These are phyloP conservation scores for Sitta carolinensis DNA, from an alignment of 2,797 vertebrate species.

Conservation along the genomic window DNA sequence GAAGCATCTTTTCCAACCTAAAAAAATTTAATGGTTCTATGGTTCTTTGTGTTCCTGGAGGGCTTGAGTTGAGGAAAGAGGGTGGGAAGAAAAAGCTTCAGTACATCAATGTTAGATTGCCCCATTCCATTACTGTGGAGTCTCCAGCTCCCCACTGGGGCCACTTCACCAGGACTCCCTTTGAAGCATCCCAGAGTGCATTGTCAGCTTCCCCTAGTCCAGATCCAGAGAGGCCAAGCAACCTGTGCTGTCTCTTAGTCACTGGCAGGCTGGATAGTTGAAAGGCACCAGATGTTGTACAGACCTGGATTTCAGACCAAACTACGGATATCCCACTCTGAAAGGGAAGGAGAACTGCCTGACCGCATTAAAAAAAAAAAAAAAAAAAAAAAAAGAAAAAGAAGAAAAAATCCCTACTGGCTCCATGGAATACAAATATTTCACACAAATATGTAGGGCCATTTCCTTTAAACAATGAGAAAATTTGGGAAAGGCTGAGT, in stretches of 20 bases:
- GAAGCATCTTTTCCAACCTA: not conserved
- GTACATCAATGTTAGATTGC: not conserved
- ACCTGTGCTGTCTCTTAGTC: not conserved
- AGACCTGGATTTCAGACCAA: conserved; percentile 10
- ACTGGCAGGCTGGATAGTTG: not conserved
- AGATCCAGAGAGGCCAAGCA: not conserved
- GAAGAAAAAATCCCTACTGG: not conserved
- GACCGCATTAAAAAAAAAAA: not conserved
- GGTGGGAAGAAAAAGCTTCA: not conserved
- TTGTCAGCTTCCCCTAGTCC: not conserved
- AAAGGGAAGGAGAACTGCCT: not conserved
- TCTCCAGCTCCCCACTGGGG: not conserved
- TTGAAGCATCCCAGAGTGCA: not conserved
- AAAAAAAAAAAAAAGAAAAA: too few species aligned
- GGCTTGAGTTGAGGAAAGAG: not conserved
- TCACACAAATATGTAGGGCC: conserved; percentile 28
- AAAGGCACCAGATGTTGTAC: not conserved
- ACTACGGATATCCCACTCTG: not conserved
- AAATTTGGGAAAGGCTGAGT: conserved; percentile 21
- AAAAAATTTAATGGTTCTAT: not conserved
- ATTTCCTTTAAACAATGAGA: conserved; percentile 50
- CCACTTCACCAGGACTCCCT: fast-evolving
- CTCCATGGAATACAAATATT: not conserved
- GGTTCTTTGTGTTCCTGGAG: not conserved
- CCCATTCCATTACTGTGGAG: not conserved